phyloP scores from a whole-genome alignment of 2,797 vertebrate species.

The Nyctalus aviator region DNA sequence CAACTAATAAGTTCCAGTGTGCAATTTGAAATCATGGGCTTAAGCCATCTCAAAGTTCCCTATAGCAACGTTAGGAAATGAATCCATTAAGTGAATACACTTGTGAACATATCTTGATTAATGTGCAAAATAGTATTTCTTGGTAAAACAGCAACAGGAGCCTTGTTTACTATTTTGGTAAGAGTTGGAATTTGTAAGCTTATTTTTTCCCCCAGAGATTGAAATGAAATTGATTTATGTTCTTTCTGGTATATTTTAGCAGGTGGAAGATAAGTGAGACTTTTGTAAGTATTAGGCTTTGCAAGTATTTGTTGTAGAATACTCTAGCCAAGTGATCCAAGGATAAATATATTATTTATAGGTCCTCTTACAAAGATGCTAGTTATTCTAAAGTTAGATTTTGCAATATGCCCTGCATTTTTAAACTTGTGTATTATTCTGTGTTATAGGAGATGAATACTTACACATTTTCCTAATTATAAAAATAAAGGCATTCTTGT shows the following conservation, averaged over 20 bases:
- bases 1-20: background rate
- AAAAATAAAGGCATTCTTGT: background rate
- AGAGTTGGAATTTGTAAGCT: background rate
- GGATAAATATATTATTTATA: background rate
- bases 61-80: background rate
- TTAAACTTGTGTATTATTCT: background rate
- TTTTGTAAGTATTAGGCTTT: conserved; percentile 7
- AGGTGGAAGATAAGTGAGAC: background rate
- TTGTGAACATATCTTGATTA: conserved; percentile 40
- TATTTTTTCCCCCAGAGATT: background rate
- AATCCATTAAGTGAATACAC: background rate
- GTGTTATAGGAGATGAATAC: background rate
- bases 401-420: background rate
- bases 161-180: conserved; percentile 39
- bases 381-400: background rate
- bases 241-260: conserved; percentile 40
- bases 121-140: conserved; percentile 24
- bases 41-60: background rate
- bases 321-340: background rate
- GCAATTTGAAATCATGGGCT: conserved; percentile 16
- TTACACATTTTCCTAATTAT: background rate
- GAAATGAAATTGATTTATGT: conserved; percentile 36
- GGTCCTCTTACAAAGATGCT: background rate
- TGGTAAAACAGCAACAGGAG: background rate
- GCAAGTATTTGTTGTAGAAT: background rate